Percentiles rank a stretch among this genome's conserved stretches.
phyloP scores from a whole-genome alignment of 2,888 invertebrate genomes.

The Eumacrocentrus americanus region DNA sequence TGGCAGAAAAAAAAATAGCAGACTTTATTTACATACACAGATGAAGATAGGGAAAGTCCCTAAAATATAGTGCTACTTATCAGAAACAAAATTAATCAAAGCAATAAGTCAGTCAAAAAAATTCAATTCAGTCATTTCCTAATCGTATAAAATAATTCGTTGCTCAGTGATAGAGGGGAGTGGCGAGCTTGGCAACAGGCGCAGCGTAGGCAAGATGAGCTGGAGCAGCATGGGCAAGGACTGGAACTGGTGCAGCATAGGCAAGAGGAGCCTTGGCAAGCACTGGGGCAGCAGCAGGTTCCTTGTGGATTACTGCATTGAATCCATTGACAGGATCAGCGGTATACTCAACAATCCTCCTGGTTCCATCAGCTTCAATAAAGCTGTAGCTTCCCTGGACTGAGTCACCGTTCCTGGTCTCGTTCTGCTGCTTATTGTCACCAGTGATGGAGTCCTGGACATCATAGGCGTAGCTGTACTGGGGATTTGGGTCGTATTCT shows the following conservation, averaged over 20 bases:
- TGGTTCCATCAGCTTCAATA: constrained; percentile 37
- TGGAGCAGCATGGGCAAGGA: too few species aligned
- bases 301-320: constrained; percentile 37
- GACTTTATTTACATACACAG: too few species aligned
- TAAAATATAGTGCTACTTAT: too few species aligned
- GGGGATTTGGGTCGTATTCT: constrained; percentile 35
- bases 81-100: too few species aligned
- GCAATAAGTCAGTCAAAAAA: too few species aligned
- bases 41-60: background rate
- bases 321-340: too few species aligned
- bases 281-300: constrained; percentile 31
- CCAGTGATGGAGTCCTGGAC: constrained; percentile 44
- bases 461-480: constrained; percentile 42
- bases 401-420: constrained; percentile 37
- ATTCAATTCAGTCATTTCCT: too few species aligned
- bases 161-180: constrained; percentile 1
- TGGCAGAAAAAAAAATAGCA: too few species aligned
- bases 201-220: constrained; percentile 15
- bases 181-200: background rate
- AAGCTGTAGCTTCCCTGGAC: constrained; percentile 38
- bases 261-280: constrained; percentile 16
- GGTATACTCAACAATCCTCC: constrained; percentile 37
- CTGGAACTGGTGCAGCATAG: constrained; percentile 18
- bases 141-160: too few species aligned
- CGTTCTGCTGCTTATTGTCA: constrained; percentile 41